Evolutionary conservation across 1,140 invertebrate genomes (phyloP).

Genomic region (Gryllus bimaculatus): DNA sequence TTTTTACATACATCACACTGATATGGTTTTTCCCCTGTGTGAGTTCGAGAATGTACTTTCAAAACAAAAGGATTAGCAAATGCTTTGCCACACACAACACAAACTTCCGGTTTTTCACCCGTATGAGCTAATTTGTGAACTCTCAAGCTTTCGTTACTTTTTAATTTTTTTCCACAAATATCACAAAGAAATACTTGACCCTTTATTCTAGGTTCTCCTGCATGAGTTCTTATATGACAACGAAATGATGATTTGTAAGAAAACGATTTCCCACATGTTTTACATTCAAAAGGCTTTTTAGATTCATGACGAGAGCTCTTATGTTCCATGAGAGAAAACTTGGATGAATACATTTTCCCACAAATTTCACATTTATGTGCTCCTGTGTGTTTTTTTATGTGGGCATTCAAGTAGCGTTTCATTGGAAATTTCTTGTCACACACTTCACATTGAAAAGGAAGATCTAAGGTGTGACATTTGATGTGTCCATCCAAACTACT

Average conservation of each 20-base stretch:
- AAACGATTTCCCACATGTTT: background rate
- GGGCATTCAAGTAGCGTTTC: constrained; percentile 28
- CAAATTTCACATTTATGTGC: constrained; percentile 31
- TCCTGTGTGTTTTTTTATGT: constrained; percentile 16
- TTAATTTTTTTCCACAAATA: constrained; percentile 1
- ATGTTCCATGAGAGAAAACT: background rate
- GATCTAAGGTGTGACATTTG: constrained; percentile 46
- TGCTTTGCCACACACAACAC: constrained; percentile 6
- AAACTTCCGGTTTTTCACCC: background rate
- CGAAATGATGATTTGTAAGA: background rate
- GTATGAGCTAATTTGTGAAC: background rate
- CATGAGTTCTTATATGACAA: background rate
- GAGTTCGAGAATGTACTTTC: background rate
- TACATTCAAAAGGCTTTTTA: background rate
- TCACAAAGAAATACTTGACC: background rate
- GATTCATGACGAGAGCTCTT: background rate
- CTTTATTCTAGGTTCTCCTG: background rate
- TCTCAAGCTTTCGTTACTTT: background rate
- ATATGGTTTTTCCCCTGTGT: constrained; percentile 4
- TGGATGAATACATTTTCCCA: constrained; percentile 27
- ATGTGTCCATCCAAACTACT: constrained; percentile 35
- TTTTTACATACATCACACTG: background rate
- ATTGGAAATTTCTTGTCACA: constrained; percentile 30
- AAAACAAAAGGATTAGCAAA: background rate
- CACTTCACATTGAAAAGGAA: constrained; percentile 31